Conservation (phyloP, 2,797 vertebrate species). For the Mareca strepera region DNA sequence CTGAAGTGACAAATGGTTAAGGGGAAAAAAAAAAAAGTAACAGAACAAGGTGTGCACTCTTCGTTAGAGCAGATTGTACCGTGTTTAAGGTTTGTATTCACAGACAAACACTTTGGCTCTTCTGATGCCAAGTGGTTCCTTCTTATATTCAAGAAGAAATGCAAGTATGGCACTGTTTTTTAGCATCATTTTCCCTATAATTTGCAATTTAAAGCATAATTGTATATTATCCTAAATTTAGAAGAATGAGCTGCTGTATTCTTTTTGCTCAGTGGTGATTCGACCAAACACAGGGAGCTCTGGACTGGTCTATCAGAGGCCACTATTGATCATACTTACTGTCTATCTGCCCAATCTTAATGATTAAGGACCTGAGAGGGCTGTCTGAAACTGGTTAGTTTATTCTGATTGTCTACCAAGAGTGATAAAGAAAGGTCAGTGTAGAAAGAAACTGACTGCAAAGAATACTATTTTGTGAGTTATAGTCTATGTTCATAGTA, state of each 20-base stretch:
- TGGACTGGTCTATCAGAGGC: conserved; percentile 34
- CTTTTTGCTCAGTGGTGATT: background rate
- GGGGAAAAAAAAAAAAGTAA: background rate
- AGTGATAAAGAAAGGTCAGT: conserved; percentile 6
- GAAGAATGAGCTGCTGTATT: background rate
- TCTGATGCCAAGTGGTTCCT: background rate
- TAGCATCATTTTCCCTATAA: background rate
- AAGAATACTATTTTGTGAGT: background rate
- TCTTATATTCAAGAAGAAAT: background rate
- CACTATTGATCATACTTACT: background rate
- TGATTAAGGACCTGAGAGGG: conserved; percentile 49
- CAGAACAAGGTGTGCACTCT: background rate
- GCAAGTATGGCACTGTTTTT: background rate
- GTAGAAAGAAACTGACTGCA: background rate
- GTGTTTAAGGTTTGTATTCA: background rate
- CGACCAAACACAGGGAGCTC: background rate
- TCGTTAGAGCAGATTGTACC: background rate
- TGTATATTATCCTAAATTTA: background rate
- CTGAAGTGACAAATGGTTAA: background rate
- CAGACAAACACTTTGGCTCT: background rate
- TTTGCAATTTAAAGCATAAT: background rate
- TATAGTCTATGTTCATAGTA: background rate
- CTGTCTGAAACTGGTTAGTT: conserved; percentile 45
- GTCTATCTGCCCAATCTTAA: conserved; percentile 28
- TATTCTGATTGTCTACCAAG: conserved; percentile 1